These are phyloP conservation scores for Dermatophagoides farinae DNA, from an alignment of 1,140 invertebrate species.

Conservation along the genomic window DNA sequence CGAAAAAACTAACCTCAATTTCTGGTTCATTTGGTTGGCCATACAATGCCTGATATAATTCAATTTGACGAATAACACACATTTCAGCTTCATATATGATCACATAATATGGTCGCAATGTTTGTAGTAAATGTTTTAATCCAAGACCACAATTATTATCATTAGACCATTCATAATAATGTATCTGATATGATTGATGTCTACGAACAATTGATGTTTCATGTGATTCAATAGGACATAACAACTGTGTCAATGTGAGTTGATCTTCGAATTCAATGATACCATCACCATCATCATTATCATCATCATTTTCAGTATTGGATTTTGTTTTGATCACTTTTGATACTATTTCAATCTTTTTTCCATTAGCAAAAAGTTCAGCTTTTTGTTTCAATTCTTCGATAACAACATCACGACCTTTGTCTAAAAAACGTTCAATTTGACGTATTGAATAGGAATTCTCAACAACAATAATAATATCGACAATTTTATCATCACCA, in stretches of 20 bases:
- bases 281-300: not conserved
- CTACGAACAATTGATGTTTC: not conserved
- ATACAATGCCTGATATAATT: slow-evolving; percentile 36
- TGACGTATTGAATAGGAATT: slow-evolving; percentile 13
- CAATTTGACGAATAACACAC: slow-evolving; percentile 61
- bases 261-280: not conserved
- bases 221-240: not conserved
- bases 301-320: not conserved
- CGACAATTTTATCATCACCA: not conserved
- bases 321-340: slow-evolving; percentile 1
- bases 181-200: not conserved
- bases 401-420: slow-evolving; percentile 7
- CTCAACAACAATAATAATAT: slow-evolving; percentile 18
- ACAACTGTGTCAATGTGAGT: slow-evolving; percentile 9
- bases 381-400: slow-evolving; percentile 4
- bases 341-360: not conserved
- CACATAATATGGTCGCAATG: slow-evolving; percentile 45
- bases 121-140: slow-evolving; percentile 3
- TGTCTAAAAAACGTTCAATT: slow-evolving; percentile 13
- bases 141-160: slow-evolving; percentile 1
- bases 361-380: not conserved
- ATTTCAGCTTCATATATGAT: slow-evolving; percentile 79
- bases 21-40: not conserved
- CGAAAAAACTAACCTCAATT: slow-evolving; percentile 19
- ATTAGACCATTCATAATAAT: slow-evolving; percentile 10